Conservation (phyloP, 2,113 vertebrate genomes). For the Caretta caretta region DNA sequence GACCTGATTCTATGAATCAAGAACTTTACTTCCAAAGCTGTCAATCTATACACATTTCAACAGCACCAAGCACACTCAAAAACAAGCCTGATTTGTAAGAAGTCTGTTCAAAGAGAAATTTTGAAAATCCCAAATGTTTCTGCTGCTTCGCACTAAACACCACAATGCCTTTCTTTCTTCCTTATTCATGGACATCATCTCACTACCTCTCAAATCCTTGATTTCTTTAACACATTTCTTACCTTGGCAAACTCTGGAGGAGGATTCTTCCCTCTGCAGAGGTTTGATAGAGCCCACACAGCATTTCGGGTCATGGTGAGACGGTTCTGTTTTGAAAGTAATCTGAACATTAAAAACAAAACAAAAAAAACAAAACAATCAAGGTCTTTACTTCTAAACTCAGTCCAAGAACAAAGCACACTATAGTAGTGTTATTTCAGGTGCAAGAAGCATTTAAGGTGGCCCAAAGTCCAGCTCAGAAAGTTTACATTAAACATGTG, state of each 20-base stretch:
- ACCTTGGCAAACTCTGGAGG: slow-evolving; percentile 97
- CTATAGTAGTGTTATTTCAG: not conserved
- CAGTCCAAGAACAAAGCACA: not conserved
- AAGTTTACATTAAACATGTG: not conserved
- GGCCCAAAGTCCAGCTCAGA: fast-evolving
- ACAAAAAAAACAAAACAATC: not conserved
- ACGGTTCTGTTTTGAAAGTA: slow-evolving; percentile 97
- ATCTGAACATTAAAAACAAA: slow-evolving; percentile 77
- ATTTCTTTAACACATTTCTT: slow-evolving; percentile 38
- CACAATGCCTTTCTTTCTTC: not conserved
- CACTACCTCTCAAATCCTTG: not conserved
- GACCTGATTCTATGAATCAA: not conserved
- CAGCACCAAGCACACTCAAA: not conserved
- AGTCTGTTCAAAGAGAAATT: not conserved
- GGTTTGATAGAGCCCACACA: slow-evolving; percentile 97
- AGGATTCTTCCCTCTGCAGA: slow-evolving; percentile 98
- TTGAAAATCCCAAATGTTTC: not conserved
- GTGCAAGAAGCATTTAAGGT: not conserved
- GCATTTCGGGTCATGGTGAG: slow-evolving; percentile 98
- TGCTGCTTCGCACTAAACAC: not conserved
- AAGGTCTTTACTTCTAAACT: not conserved
- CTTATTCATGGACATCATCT: not conserved
- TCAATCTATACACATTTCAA: not conserved
- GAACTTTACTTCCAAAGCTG: not conserved
- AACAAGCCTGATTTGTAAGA: not conserved